These are phyloP conservation scores for Brachyistius frenatus DNA, from an alignment of 2,113 vertebrate genomes.

Conservation along the genomic window DNA sequence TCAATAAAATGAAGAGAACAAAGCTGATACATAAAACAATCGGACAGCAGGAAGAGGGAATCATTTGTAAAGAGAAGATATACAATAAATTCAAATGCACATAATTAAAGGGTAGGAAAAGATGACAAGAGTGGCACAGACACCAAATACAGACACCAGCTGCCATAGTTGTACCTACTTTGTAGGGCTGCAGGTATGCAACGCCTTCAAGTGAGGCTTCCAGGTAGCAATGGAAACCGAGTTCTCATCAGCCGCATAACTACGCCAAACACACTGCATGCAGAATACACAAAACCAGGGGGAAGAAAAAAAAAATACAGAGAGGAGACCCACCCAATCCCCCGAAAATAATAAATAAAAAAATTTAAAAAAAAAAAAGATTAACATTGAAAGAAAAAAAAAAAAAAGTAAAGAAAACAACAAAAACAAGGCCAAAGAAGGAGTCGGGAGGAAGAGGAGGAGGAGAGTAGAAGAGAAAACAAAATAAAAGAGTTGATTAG, in stretches of 20 bases:
- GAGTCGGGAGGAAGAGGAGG: conserved; percentile 56
- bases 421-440: conserved; percentile 33
- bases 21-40: conserved; percentile 12
- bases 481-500: conserved; percentile 84
- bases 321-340: conserved; percentile 51
- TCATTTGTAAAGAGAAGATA: neutral
- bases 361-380: conserved; percentile 52
- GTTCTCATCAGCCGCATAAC: conserved; percentile 98
- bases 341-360: conserved; percentile 61
- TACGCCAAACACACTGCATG: conserved; percentile 98
- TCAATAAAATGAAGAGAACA: conserved; percentile 30
- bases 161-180: conserved; percentile 94
- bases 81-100: neutral
- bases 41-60: conserved; percentile 56
- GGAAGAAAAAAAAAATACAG: conserved; percentile 31
- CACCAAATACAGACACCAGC: conserved; percentile 83
- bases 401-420: conserved; percentile 59
- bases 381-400: conserved; percentile 50
- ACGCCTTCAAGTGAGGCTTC: conserved; percentile 99
- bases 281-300: conserved; percentile 80
- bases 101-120: conserved; percentile 53
- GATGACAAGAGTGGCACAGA: conserved; percentile 74
- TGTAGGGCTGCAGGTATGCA: conserved; percentile 98
- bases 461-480: conserved; percentile 37
- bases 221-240: conserved; percentile 99